Evolutionary conservation across 2,113 vertebrate species (phyloP), one percentile per base, ranked within the genome.

Genomic region (Hippocampus comes): DNA sequence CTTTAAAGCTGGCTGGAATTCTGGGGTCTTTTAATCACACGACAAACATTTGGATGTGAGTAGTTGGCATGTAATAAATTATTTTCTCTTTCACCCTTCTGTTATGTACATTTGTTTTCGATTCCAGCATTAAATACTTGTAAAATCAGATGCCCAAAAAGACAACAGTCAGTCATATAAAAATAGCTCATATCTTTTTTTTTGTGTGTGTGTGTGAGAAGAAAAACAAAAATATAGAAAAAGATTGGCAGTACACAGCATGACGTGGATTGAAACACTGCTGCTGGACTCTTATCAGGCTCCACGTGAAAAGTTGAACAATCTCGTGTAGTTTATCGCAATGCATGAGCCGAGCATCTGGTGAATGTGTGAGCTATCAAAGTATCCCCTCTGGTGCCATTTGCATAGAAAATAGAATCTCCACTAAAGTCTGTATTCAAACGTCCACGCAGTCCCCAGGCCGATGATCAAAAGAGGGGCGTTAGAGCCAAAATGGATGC

Each of bases 91-190:
- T 93, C 92, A 73, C 75, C 73, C 93, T 93, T 93, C 89, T 42
- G 93, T 86, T 95, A 94, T 95, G 89, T 94, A 95, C 94, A 96
- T 23, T 23, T 12, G 46, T 27, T 23, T 15, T 93, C 49, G 91
- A 94, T 85, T 92, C 94, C 95, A 95, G 93, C 94, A 94, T 96
- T 95, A 96, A 95, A 97, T 94, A 94, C 89, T 89, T 93, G 82
- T 81, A 93, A 92, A 5, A 90, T 94, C 94, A 91, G 93, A 91
- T 82, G 79, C 86, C 88, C 91, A 92, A 67, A 91, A 88, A 88
- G 91, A 89, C 89, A 93, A 87, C 90, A 91, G 83, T 48, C 71
- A 87, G 82, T 81, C 84, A 81, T 86, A 91, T 30, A 89, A 91
- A 46, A 90, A 91, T 87, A 90, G 76, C 83, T 86, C 63, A 78